These are phyloP conservation scores for Melanocharis versteri DNA, from an alignment of 2,113 vertebrate species.

Conservation along the genomic window DNA sequence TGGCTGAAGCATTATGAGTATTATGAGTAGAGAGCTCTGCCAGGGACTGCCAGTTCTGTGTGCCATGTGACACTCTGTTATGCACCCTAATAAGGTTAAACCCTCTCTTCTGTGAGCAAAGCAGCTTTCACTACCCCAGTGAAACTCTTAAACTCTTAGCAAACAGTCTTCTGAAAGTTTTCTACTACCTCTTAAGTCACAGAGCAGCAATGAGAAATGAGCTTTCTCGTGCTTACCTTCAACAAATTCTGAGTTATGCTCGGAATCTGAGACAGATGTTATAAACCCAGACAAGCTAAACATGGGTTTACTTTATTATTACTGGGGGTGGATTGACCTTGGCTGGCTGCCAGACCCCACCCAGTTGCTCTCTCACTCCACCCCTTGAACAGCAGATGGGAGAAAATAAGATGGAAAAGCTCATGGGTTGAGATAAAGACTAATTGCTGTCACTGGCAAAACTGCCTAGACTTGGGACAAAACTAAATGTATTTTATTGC, in stretches of 20 bases:
- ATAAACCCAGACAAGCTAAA: background rate
- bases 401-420: background rate
- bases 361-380: accelerated
- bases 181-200: background rate
- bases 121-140: background rate
- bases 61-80: background rate
- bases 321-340: background rate
- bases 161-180: background rate
- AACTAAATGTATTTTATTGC: background rate
- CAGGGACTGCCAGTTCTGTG: background rate
- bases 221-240: background rate
- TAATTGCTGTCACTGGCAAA: background rate
- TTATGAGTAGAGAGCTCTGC: background rate
- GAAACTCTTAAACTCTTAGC: background rate
- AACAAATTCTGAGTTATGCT: background rate
- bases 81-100: background rate
- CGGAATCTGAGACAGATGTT: background rate
- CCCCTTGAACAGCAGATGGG: background rate
- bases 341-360: background rate
- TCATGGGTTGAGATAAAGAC: background rate
- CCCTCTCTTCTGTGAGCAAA: background rate
- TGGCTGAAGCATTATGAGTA: background rate
- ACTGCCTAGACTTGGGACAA: background rate
- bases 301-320: background rate
- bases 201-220: background rate